phyloP scores from a whole-genome alignment of 2,797 vertebrate genomes.

The Acanthopagrus latus region DNA sequence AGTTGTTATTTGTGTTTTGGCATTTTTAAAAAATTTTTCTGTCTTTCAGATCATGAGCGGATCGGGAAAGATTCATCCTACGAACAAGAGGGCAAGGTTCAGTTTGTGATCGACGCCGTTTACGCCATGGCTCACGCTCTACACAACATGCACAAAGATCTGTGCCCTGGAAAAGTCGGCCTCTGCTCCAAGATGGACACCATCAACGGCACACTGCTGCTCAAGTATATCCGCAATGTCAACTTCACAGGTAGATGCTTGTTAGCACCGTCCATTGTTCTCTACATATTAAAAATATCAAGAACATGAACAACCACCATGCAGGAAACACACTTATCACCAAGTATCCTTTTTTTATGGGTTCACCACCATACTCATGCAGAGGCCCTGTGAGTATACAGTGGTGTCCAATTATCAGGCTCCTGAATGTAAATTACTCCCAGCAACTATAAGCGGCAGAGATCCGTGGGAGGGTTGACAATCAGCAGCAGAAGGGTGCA shows the following conservation, averaged over 20 bases:
- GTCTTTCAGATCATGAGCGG: slow-evolving; percentile 89
- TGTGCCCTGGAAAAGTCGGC: slow-evolving; percentile 92
- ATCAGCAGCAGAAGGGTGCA: slow-evolving; percentile 46
- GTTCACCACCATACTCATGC: slow-evolving; percentile 14
- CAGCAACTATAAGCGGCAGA: slow-evolving; percentile 42
- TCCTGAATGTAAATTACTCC: slow-evolving; percentile 56
- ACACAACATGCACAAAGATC: slow-evolving; percentile 93
- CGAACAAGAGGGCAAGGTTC: slow-evolving; percentile 96
- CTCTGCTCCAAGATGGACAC: slow-evolving; percentile 93
- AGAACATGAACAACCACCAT: neutral
- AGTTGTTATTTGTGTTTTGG: slow-evolving; percentile 1
- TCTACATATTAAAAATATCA: neutral
- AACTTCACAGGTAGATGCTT: slow-evolving; percentile 89
- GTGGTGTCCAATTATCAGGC: slow-evolving; percentile 51
- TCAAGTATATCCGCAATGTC: slow-evolving; percentile 94
- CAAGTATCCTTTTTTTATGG: slow-evolving; percentile 23
- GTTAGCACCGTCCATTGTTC: too few relatives aligned
- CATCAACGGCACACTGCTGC: slow-evolving; percentile 91
- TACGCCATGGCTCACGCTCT: slow-evolving; percentile 96
- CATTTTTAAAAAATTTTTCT: neutral
- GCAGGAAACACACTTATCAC: neutral
- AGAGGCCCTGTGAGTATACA: slow-evolving; percentile 31
- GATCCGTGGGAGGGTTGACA: slow-evolving; percentile 55
- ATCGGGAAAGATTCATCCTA: slow-evolving; percentile 94
- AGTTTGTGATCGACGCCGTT: slow-evolving; percentile 95